Evolutionary conservation across 2,888 invertebrate genomes (phyloP).

Genomic region (Drosophila mettleri): DNA sequence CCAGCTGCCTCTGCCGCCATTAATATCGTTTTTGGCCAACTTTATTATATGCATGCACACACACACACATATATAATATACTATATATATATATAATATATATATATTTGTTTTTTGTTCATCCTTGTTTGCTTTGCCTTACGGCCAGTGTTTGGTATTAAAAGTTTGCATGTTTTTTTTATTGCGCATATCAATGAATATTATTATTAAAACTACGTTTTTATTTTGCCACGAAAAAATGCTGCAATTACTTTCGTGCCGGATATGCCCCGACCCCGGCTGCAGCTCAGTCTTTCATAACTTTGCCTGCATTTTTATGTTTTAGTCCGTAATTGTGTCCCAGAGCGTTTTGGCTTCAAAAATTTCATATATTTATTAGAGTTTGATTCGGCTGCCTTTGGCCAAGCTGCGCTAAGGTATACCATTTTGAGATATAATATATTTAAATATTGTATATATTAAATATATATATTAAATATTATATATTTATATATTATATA

Average conservation of each 20-base stretch:
- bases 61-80: neutral
- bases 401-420: too few relatives aligned
- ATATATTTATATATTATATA: too few relatives aligned
- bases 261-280: neutral
- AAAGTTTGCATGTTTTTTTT: constrained; percentile 68
- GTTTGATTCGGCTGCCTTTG: neutral
- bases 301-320: constrained; percentile 1
- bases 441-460: too few relatives aligned
- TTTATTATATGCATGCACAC: too few relatives aligned
- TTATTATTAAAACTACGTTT: constrained; percentile 59
- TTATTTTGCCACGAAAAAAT: constrained; percentile 3
- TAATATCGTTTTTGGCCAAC: constrained; percentile 12
- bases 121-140: constrained; percentile 44
- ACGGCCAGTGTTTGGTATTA: constrained; percentile 61
- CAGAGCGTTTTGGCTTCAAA: neutral
- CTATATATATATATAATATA: neutral
- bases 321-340: constrained; percentile 7
- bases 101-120: neutral
- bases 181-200: constrained; percentile 69
- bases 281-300: neutral
- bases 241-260: constrained; percentile 3
- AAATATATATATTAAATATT: too few relatives aligned
- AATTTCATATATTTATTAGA: neutral
- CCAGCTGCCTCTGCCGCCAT: neutral
- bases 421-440: too few relatives aligned